Evolutionary conservation across 37 sponge, comb jelly and placozoan genomes (phyloP).

Genomic region (Ianthella basta): DNA sequence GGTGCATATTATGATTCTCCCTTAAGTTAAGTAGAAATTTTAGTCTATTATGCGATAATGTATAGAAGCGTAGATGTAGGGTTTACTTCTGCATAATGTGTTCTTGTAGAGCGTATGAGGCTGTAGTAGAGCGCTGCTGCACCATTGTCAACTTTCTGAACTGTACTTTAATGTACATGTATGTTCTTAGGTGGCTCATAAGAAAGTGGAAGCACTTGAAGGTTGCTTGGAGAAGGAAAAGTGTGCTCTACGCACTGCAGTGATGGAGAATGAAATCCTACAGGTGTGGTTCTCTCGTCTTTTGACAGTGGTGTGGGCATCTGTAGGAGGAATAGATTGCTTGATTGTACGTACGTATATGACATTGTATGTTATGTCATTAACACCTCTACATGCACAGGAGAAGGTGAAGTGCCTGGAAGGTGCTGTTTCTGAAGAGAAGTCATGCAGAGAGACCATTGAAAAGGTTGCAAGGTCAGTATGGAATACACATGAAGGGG

Average conservation of each 20-base stretch:
- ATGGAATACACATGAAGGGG: no score
- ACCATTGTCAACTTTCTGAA: no score
- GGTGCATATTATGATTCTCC: no score
- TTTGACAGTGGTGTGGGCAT: no score
- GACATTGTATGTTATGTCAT: not conserved
- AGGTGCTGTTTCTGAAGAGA: constrained; percentile 12
- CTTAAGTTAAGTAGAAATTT: no score
- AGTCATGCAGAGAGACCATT: constrained; percentile 21
- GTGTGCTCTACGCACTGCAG: not conserved
- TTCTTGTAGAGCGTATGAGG: no score
- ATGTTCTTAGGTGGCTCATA: not conserved
- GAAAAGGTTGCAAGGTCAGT: constrained; percentile 17
- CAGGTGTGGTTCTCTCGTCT: not conserved
- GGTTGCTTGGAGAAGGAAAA: not conserved
- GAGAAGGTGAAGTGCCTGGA: not conserved
- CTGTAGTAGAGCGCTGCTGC: no score
- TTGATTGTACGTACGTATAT: constrained; percentile 12
- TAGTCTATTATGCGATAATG: no score
- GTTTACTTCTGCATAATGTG: no score
- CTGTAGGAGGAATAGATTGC: no score
- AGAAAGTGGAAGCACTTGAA: not conserved
- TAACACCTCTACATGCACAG: not conserved
- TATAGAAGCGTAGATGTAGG: no score
- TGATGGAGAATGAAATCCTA: not conserved
- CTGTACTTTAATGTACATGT: no score